Evolutionary conservation across 1,140 invertebrate species (phyloP).

Genomic region (Euura saliciscinereae): DNA sequence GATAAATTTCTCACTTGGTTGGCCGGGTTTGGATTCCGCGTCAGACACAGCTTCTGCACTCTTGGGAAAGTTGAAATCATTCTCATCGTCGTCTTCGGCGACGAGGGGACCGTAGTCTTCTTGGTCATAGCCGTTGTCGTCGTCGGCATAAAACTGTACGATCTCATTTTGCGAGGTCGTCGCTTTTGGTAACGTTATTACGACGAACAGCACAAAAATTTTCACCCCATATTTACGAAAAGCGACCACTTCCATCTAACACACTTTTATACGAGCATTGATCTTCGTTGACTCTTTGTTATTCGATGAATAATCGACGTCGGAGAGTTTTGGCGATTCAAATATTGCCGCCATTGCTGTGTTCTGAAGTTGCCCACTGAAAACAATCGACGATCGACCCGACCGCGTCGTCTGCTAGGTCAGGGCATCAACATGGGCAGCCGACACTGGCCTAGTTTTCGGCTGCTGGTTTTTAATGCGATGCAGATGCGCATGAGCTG

Average conservation of each 20-base stretch:
- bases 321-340: not conserved
- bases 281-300: not conserved
- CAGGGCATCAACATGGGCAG: not conserved
- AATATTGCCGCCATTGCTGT: conserved; percentile 8
- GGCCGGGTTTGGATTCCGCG: no score
- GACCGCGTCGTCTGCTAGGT: conserved; percentile 12
- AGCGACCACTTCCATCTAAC: conserved; percentile 13
- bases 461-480: no score
- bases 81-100: not conserved
- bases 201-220: not conserved
- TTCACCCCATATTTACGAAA: conserved; percentile 1
- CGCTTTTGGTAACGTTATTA: not conserved
- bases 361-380: not conserved
- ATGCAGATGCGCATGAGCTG: no score
- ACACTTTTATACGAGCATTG: not conserved
- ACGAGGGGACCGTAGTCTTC: not conserved
- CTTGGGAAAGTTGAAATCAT: not conserved
- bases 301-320: not conserved
- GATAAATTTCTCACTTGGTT: no score
- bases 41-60: no score
- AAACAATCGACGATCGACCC: not conserved
- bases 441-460: not conserved
- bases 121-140: not conserved
- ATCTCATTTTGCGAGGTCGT: not conserved
- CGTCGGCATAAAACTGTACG: not conserved